phyloP scores from a whole-genome alignment of 2,113 vertebrate genomes.

The Furnarius figulus region DNA sequence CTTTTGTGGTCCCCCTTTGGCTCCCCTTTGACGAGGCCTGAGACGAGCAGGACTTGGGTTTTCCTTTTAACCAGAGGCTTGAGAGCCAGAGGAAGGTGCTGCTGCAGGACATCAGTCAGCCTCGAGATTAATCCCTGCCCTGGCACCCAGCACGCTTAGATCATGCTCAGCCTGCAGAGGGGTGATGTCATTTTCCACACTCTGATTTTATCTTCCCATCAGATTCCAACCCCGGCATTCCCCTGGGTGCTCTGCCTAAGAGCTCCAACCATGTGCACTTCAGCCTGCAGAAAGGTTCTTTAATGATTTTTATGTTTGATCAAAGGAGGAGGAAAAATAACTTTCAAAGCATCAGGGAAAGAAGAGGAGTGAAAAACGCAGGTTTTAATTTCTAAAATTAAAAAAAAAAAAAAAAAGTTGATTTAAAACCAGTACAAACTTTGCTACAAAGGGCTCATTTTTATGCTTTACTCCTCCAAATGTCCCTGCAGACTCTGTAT shows the following conservation, averaged over 20 bases:
- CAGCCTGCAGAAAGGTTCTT: neutral
- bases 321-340: neutral
- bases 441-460: neutral
- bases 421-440: neutral
- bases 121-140: constrained; percentile 34
- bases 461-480: neutral
- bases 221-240: neutral
- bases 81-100: constrained; percentile 34
- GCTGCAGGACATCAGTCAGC: constrained; percentile 42
- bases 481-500: neutral
- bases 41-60: neutral
- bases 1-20: neutral
- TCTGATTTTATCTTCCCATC: constrained; percentile 28
- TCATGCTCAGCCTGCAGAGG: neutral
- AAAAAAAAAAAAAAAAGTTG: neutral
- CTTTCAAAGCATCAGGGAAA: neutral
- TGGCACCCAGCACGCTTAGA: constrained; percentile 33
- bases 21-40: neutral
- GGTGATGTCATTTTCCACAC: constrained; percentile 59
- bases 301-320: neutral
- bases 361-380: neutral
- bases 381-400: neutral
- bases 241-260: neutral
- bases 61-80: neutral
- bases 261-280: neutral